A percentile compares a stretch with the other conserved stretches of the same genome.
These are phyloP conservation scores for Mimumesa dahlbomi DNA, from an alignment of 2,888 invertebrate species.

Conservation along the genomic window DNA sequence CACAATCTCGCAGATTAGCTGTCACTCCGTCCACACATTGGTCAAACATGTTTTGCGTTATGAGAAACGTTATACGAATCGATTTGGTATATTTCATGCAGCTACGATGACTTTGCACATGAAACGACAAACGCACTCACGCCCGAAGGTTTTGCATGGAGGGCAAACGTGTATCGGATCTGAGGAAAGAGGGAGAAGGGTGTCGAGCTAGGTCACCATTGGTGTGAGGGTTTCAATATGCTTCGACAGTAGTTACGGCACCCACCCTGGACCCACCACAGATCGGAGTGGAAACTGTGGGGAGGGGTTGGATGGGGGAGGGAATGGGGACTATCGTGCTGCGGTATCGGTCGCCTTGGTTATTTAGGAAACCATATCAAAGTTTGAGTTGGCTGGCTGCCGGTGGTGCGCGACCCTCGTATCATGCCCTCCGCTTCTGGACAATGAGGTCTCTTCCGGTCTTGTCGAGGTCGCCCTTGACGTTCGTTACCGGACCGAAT, in stretches of 20 bases:
- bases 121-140: slow-evolving; percentile 74
- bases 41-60: slow-evolving; percentile 41
- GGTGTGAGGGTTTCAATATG: slow-evolving; percentile 74
- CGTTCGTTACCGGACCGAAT: slow-evolving; percentile 67
- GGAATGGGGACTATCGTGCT: slow-evolving; percentile 66
- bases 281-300: slow-evolving; percentile 60
- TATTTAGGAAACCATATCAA: slow-evolving; percentile 78
- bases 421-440: slow-evolving; percentile 63
- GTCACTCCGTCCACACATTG: slow-evolving; percentile 69
- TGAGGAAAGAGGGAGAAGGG: slow-evolving; percentile 46
- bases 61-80: slow-evolving; percentile 55
- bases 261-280: slow-evolving; percentile 67
- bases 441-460: slow-evolving; percentile 72
- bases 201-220: slow-evolving; percentile 58
- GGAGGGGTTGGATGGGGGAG: slow-evolving; percentile 17
- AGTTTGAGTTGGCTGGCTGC: slow-evolving; percentile 75
- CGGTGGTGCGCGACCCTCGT: slow-evolving; percentile 60
- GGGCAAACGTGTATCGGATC: slow-evolving; percentile 52
- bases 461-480: slow-evolving; percentile 64
- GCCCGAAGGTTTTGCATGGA: slow-evolving; percentile 65
- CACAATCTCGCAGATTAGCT: slow-evolving; percentile 67
- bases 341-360: slow-evolving; percentile 77
- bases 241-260: slow-evolving; percentile 74
- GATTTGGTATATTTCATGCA: slow-evolving; percentile 64
- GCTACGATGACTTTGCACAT: slow-evolving; percentile 61